These are phyloP conservation scores for Platyscelio sp. DNA, from an alignment of 2,888 invertebrate genomes.

Conservation along the genomic window DNA sequence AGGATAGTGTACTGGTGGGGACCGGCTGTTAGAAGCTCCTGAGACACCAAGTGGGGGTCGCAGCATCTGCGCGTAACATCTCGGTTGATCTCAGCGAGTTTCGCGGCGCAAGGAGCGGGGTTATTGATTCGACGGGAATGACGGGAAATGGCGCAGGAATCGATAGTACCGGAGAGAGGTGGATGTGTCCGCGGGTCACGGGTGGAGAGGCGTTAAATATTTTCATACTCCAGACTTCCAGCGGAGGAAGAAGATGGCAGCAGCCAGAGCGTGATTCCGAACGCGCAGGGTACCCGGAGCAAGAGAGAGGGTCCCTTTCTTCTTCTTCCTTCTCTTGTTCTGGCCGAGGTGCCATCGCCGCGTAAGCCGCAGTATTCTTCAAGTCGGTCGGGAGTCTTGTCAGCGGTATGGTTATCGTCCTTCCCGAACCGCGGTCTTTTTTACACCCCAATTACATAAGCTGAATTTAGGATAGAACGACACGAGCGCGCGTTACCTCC, in stretches of 20 bases:
- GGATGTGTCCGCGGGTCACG: slow-evolving; percentile 70
- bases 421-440: slow-evolving; percentile 27
- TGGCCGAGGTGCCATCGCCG: slow-evolving; percentile 71
- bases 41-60: slow-evolving; percentile 26
- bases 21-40: slow-evolving; percentile 4
- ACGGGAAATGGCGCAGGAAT: slow-evolving; percentile 85
- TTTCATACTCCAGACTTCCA: slow-evolving; percentile 84
- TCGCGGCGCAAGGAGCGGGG: slow-evolving; percentile 67
- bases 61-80: slow-evolving; percentile 70
- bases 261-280: slow-evolving; percentile 82
- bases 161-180: slow-evolving; percentile 81
- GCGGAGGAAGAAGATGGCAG: slow-evolving; percentile 84
- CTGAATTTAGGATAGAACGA: slow-evolving; percentile 12
- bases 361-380: slow-evolving; percentile 71
- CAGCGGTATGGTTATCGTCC: slow-evolving; percentile 60
- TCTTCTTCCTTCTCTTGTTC: slow-evolving; percentile 71
- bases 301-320: slow-evolving; percentile 74
- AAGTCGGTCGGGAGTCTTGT: slow-evolving; percentile 73
- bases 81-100: slow-evolving; percentile 69
- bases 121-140: slow-evolving; percentile 83
- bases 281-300: slow-evolving; percentile 71
- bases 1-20: slow-evolving; percentile 15
- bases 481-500: slow-evolving; percentile 11
- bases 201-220: slow-evolving; percentile 81
- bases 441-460: slow-evolving; percentile 35